These are phyloP conservation scores for Tympanuchus pallidicinctus DNA, from an alignment of 2,113 vertebrate genomes.

Conservation along the genomic window DNA sequence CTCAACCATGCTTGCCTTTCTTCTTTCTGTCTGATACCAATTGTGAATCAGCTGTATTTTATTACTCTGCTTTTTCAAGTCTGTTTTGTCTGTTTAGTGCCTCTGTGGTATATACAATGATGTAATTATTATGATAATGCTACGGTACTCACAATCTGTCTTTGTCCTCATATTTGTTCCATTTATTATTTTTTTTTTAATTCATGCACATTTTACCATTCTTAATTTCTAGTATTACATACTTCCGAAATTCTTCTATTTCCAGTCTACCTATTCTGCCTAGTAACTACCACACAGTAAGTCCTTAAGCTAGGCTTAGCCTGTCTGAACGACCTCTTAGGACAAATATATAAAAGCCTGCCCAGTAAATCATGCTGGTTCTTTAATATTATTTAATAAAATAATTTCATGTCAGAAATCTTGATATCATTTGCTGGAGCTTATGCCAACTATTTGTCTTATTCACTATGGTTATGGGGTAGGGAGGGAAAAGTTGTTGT, in stretches of 20 bases:
- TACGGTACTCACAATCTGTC: background rate
- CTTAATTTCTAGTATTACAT: background rate
- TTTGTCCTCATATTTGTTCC: background rate
- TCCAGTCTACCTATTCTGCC: background rate
- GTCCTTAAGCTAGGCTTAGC: background rate
- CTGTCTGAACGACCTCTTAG: background rate
- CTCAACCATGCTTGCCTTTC: background rate
- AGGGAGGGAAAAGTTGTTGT: background rate
- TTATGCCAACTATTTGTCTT: background rate
- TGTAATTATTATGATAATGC: conserved; percentile 42
- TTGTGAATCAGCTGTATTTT: background rate
- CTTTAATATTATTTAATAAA: background rate
- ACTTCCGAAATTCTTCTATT: background rate
- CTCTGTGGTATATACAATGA: background rate
- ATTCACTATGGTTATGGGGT: background rate
- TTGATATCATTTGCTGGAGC: background rate
- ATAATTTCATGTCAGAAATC: background rate
- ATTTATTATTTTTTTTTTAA: background rate
- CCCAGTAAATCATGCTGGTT: background rate
- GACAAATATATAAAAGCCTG: background rate
- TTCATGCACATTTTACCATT: background rate
- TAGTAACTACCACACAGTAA: background rate
- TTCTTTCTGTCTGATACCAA: background rate
- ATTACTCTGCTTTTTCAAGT: background rate
- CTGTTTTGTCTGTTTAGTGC: background rate